phyloP scores from a whole-genome alignment of 1,140 invertebrate species.

The Steinernema feltiae region DNA sequence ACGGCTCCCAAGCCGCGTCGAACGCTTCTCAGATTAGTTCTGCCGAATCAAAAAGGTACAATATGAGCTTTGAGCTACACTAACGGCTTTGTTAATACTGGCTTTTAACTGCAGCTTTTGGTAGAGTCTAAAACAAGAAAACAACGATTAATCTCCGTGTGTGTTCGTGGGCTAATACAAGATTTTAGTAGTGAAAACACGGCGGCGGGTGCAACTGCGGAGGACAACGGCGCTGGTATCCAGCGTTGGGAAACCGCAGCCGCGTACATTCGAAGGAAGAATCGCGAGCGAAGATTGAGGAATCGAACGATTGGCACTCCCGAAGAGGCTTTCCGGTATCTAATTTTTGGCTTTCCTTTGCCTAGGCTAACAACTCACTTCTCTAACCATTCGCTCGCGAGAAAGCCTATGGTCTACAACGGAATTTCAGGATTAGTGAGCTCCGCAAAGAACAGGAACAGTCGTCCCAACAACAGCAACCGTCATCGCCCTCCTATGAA shows the following conservation, averaged over 20 bases:
- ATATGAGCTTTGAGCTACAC: neutral
- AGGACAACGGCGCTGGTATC: slow-evolving; percentile 19
- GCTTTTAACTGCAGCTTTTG: slow-evolving; percentile 26
- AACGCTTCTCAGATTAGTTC: neutral
- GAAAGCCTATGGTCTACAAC: neutral
- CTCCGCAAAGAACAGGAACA: slow-evolving; percentile 1
- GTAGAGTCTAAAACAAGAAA: neutral
- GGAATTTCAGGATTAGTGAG: neutral
- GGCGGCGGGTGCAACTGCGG: no score
- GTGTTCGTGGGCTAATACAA: slow-evolving; percentile 14
- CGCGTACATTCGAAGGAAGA: slow-evolving; percentile 54
- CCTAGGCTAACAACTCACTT: neutral
- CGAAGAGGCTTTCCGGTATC: slow-evolving; percentile 41
- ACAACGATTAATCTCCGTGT: slow-evolving; percentile 13
- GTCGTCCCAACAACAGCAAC: slow-evolving; percentile 15
- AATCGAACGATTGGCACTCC: slow-evolving; percentile 52
- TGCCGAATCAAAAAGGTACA: neutral
- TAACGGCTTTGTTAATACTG: slow-evolving; percentile 7
- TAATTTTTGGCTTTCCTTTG: slow-evolving; percentile 14
- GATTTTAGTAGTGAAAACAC: slow-evolving; percentile 20
- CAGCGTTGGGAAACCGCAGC: slow-evolving; percentile 50
- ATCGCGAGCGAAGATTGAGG: slow-evolving; percentile 48
- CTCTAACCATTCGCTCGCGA: neutral
- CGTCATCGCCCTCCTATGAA: slow-evolving; percentile 15
- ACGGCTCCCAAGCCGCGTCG: neutral